A percentile compares a stretch with the other conserved stretches of the same genome.
phyloP scores from a whole-genome alignment of 2,888 invertebrate species.

The Taphrorychus bicolor region DNA sequence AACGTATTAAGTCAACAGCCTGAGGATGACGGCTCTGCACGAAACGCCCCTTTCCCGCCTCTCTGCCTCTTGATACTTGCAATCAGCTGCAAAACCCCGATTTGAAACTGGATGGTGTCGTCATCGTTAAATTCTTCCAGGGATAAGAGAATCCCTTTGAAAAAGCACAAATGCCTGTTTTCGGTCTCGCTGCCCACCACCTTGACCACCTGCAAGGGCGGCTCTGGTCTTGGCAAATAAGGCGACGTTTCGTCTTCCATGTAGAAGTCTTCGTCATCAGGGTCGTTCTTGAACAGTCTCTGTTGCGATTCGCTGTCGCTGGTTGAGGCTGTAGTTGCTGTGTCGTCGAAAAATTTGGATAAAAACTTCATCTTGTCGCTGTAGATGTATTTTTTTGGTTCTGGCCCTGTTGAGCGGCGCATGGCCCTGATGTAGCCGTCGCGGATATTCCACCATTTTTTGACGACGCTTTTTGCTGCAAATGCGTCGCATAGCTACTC shows the following conservation, averaged over 20 bases:
- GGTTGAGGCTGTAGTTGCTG: too few species aligned
- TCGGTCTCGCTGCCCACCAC: too few species aligned
- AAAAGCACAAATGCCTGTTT: not conserved
- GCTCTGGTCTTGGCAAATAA: too few species aligned
- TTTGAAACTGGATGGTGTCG: constrained; percentile 1
- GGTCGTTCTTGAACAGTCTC: too few species aligned
- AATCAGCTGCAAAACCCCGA: not conserved
- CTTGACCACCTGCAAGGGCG: too few species aligned
- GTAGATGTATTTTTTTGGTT: not conserved
- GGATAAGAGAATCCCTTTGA: constrained; percentile 3
- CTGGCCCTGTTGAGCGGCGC: not conserved
- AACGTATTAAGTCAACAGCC: too few species aligned
- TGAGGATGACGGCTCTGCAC: not conserved
- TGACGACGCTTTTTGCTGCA: not conserved
- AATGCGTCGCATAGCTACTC: not conserved
- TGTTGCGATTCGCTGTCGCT: not conserved
- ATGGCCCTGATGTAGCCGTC: not conserved
- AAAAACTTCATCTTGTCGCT: not conserved
- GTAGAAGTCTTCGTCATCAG: too few species aligned
- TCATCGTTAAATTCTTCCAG: not conserved
- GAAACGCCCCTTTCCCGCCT: too few species aligned
- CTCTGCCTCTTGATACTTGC: too few species aligned
- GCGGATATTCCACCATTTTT: not conserved
- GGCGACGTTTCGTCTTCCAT: too few species aligned
- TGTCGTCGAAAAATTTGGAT: not conserved